phyloP scores from a whole-genome alignment of 2,888 invertebrate species.

The Neelides folsomi region DNA sequence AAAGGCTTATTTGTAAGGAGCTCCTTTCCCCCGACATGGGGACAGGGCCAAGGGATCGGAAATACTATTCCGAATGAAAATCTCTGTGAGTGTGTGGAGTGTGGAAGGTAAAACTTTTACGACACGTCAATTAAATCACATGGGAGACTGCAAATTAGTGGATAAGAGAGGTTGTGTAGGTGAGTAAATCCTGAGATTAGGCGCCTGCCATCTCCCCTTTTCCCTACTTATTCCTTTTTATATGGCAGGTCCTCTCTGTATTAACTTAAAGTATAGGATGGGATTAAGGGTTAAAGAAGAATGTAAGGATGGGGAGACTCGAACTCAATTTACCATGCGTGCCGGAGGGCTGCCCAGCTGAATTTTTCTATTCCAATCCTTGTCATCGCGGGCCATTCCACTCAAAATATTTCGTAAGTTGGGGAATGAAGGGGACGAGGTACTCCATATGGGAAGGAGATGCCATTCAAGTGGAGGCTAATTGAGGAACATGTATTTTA shows the following conservation, averaged over 20 bases:
- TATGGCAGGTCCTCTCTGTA: neutral
- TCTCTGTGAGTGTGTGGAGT: neutral
- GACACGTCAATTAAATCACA: slow-evolving; percentile 13
- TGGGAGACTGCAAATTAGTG: slow-evolving; percentile 12
- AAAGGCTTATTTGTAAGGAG: too few species aligned
- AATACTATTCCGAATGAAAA: neutral
- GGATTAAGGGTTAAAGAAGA: too few species aligned
- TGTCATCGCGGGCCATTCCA: slow-evolving; percentile 10
- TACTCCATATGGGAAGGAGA: too few species aligned
- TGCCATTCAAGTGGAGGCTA: too few species aligned
- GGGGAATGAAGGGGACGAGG: neutral
- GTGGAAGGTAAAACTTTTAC: slow-evolving; percentile 5
- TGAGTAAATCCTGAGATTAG: neutral
- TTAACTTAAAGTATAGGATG: neutral
- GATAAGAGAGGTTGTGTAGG: neutral
- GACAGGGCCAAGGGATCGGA: neutral
- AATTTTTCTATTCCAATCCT: slow-evolving; percentile 10
- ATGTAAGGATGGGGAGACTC: neutral
- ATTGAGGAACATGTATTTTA: too few species aligned
- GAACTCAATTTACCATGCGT: slow-evolving; percentile 5
- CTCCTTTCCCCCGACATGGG: neutral
- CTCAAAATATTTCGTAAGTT: slow-evolving; percentile 8
- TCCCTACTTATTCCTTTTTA: neutral
- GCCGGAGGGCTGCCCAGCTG: slow-evolving; percentile 8
- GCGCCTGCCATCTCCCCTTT: slow-evolving; percentile 3